Evolutionary conservation across 2,113 vertebrate species (phyloP).

Genomic region (Oryzias woworae): DNA sequence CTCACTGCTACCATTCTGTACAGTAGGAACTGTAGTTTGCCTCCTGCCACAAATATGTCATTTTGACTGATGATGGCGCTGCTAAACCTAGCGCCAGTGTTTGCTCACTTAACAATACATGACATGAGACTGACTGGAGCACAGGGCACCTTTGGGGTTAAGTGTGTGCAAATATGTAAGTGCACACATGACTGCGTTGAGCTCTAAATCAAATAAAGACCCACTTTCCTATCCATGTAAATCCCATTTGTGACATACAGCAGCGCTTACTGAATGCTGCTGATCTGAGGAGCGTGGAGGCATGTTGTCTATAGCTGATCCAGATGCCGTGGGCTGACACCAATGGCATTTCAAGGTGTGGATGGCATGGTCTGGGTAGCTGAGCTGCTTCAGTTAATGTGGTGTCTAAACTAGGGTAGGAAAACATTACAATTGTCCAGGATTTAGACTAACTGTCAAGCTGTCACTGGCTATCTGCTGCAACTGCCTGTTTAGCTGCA

Average conservation of each 20-base stretch:
- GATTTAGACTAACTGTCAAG: constrained; percentile 74
- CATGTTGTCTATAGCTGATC: constrained; percentile 13
- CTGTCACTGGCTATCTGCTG: constrained; percentile 60
- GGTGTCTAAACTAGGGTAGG: constrained; percentile 43
- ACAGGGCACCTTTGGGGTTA: constrained; percentile 43
- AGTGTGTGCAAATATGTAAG: constrained; percentile 34
- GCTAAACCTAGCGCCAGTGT: constrained; percentile 23
- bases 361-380: constrained; percentile 32
- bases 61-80: constrained; percentile 23
- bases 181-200: constrained; percentile 24
- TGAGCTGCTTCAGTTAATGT: constrained; percentile 36
- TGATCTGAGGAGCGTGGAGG: constrained; percentile 44
- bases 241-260: constrained; percentile 54
- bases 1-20: constrained; percentile 44
- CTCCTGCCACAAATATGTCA: constrained; percentile 17
- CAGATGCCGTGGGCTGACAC: constrained; percentile 12
- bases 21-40: constrained; percentile 35
- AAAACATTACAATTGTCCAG: constrained; percentile 63
- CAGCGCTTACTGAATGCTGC: constrained; percentile 41
- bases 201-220: constrained; percentile 52
- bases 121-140: constrained; percentile 41
- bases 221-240: constrained; percentile 52
- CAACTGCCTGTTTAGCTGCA: constrained; percentile 49
- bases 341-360: constrained; percentile 16
- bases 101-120: constrained; percentile 37